Percentiles rank a stretch among this genome's conserved stretches.
Conservation (phyloP, 2,113 vertebrate genomes). For the Shinisaurus crocodilurus region DNA sequence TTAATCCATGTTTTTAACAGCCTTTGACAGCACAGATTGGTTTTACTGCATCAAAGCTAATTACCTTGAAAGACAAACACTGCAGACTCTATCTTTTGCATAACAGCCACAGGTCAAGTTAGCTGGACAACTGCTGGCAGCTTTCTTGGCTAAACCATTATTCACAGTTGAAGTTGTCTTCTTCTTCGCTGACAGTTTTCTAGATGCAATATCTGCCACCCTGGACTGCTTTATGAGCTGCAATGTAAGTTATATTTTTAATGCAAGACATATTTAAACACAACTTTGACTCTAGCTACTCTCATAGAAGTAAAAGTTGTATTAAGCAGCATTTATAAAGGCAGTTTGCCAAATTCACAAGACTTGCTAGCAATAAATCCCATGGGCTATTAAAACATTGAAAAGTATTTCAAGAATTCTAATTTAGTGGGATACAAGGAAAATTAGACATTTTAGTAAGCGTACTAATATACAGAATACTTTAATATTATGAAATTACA, state of each 20-base stretch:
- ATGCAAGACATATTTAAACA: constrained; percentile 43
- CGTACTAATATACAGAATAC: background rate
- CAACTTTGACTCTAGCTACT: constrained; percentile 18
- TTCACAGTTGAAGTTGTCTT: constrained; percentile 70
- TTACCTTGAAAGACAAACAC: constrained; percentile 94
- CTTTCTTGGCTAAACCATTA: constrained; percentile 75
- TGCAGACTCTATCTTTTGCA: constrained; percentile 90
- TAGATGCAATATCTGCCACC: constrained; percentile 76
- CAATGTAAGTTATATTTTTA: constrained; percentile 64
- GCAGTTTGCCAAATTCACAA: constrained; percentile 34
- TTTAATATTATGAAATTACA: constrained; percentile 34
- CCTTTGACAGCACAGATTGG: constrained; percentile 42
- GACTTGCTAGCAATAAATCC: constrained; percentile 8
- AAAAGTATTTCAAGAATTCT: constrained; percentile 9
- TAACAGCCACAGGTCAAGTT: constrained; percentile 88
- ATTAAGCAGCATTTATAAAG: constrained; percentile 18
- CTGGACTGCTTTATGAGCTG: constrained; percentile 84
- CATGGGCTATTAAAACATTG: constrained; percentile 15
- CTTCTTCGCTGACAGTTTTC: constrained; percentile 78
- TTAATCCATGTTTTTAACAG: constrained; percentile 49
- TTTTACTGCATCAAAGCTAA: constrained; percentile 57
- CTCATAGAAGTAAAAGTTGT: background rate
- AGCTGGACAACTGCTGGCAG: constrained; percentile 68
- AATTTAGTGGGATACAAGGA: background rate
- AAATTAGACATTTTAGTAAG: constrained; percentile 31